Conservation (phyloP, 2,888 invertebrate species). For the Lamellibrachia satsuma region DNA sequence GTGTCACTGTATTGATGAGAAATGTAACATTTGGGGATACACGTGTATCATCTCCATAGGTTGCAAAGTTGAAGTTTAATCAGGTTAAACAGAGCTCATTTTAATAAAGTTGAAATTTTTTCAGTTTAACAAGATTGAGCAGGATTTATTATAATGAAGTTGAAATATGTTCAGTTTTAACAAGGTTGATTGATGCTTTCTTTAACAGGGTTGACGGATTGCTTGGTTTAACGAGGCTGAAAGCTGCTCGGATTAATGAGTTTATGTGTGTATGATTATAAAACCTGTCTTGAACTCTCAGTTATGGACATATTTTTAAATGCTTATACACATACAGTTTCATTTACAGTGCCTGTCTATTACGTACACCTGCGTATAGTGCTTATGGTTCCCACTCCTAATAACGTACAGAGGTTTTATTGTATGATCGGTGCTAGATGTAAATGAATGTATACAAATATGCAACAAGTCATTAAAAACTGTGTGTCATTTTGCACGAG, state of each 20-base stretch:
- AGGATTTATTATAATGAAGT: neutral
- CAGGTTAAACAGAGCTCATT: neutral
- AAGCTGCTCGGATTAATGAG: neutral
- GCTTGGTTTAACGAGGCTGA: neutral
- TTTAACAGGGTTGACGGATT: neutral
- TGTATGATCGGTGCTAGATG: neutral
- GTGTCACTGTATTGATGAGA: neutral
- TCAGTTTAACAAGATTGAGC: too few relatives aligned
- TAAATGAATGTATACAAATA: constrained; percentile 6
- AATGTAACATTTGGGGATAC: neutral
- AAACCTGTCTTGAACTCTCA: too few relatives aligned
- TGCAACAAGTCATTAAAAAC: neutral
- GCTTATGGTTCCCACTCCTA: too few relatives aligned
- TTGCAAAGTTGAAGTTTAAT: neutral
- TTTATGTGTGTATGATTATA: neutral
- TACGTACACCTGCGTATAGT: too few relatives aligned
- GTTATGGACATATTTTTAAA: too few relatives aligned
- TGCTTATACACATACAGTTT: too few relatives aligned
- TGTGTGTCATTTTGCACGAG: neutral
- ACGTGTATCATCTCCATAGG: neutral
- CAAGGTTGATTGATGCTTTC: neutral
- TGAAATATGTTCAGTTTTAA: neutral
- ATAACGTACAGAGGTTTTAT: neutral
- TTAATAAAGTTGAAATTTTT: neutral
- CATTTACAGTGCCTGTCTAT: too few relatives aligned